Conservation (phyloP, 2,888 invertebrate genomes). For the Megaustenia siamemsis region DNA sequence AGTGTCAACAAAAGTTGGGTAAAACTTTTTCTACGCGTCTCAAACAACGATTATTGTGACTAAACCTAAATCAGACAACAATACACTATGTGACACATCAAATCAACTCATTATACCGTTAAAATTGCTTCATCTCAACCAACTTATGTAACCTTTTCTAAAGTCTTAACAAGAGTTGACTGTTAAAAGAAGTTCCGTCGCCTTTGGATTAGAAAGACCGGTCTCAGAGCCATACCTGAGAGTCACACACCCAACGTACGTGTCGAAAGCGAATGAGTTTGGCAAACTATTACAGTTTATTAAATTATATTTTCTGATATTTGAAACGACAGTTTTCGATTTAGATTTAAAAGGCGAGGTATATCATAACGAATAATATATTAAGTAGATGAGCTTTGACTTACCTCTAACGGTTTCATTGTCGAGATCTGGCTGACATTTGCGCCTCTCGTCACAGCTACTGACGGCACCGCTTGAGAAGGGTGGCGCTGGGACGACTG, state of each 20-base stretch:
- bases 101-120: not conserved
- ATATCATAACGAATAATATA: not conserved
- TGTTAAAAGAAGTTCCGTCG: not conserved
- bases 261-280: not conserved
- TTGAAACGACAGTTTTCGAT: not conserved
- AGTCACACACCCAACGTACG: slow-evolving; percentile 36
- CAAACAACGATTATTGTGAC: slow-evolving; percentile 21
- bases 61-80: not conserved
- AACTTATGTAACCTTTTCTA: not conserved
- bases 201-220: slow-evolving; percentile 12
- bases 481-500: slow-evolving; percentile 51
- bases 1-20: slow-evolving; percentile 49
- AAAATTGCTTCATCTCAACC: not conserved
- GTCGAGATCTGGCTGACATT: slow-evolving; percentile 41
- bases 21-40: slow-evolving; percentile 45
- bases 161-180: not conserved
- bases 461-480: slow-evolving; percentile 44
- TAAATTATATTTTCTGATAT: not conserved
- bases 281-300: not conserved
- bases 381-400: not conserved
- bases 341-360: not conserved
- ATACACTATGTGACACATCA: not conserved
- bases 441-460: slow-evolving; percentile 39
- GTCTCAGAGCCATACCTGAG: slow-evolving; percentile 33
- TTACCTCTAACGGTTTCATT: slow-evolving; percentile 53